Percentiles rank a stretch among this genome's conserved stretches.
Conservation (phyloP, 2,888 invertebrate species). For the Thymelicus lineola region DNA sequence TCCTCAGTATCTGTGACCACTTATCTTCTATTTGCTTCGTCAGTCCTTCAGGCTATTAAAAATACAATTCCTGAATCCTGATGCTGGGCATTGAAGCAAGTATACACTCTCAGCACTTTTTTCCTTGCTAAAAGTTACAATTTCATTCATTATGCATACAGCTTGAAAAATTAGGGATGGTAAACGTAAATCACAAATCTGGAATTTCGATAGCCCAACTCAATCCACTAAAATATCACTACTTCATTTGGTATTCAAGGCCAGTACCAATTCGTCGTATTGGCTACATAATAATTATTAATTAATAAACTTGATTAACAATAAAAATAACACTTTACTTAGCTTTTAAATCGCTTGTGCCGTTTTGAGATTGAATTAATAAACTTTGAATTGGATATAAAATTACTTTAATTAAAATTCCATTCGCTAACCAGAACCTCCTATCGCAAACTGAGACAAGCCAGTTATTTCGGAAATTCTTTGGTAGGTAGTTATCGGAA, state of each 20-base stretch:
- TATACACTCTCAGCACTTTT: too few relatives aligned
- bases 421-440: conserved; percentile 57
- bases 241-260: neutral
- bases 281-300: too few relatives aligned
- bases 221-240: neutral
- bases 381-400: conserved; percentile 39
- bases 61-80: too few relatives aligned
- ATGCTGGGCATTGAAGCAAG: too few relatives aligned
- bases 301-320: neutral
- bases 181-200: too few relatives aligned
- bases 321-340: neutral
- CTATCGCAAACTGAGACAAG: conserved; percentile 58
- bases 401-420: conserved; percentile 76
- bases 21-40: too few relatives aligned
- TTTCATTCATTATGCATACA: too few relatives aligned
- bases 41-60: too few relatives aligned
- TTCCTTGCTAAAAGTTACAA: too few relatives aligned
- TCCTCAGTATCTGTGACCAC: too few relatives aligned
- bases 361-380: conserved; percentile 37
- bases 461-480: conserved; percentile 67
- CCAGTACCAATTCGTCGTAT: neutral
- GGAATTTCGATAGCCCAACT: too few relatives aligned
- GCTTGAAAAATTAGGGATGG: too few relatives aligned
- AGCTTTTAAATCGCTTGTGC: neutral
- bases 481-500: conserved; percentile 66